A percentile compares a stretch with the other conserved stretches of the same genome.
Evolutionary conservation across 2,113 vertebrate genomes (phyloP).

Genomic region (Muntiacus reevesi): DNA sequence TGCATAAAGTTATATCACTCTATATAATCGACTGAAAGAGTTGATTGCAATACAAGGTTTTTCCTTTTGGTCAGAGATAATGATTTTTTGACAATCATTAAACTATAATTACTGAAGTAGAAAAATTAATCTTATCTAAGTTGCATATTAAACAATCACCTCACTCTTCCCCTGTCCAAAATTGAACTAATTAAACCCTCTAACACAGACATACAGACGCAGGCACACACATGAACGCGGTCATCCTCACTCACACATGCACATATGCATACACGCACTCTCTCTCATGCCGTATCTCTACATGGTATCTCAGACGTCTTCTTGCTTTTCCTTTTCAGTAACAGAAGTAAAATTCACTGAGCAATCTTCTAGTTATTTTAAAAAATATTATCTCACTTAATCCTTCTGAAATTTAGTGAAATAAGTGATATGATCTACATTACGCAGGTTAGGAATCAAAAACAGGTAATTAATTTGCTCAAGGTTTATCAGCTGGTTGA

Average conservation of each 20-base stretch:
- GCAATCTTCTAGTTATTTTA: not conserved
- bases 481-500: not conserved
- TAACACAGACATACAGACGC: not conserved
- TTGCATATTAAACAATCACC: not conserved
- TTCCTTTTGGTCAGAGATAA: slow-evolving; percentile 10
- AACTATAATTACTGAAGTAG: not conserved
- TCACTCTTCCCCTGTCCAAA: not conserved
- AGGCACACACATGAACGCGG: not conserved
- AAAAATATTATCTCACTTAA: not conserved
- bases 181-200: not conserved
- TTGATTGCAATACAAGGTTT: slow-evolving; percentile 7
- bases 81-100: not conserved
- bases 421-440: not conserved
- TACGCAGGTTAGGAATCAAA: not conserved
- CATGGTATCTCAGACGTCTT: not conserved
- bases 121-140: not conserved
- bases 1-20: not conserved
- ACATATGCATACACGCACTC: not conserved
- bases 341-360: not conserved
- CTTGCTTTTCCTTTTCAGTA: not conserved
- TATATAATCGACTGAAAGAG: not conserved
- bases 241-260: no score
- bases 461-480: not conserved
- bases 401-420: not conserved
- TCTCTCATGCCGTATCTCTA: not conserved